Percentiles rank a stretch among this genome's conserved stretches.
Evolutionary conservation across 2,797 vertebrate genomes (phyloP).

Genomic region (Peromyscus melanophrys): DNA sequence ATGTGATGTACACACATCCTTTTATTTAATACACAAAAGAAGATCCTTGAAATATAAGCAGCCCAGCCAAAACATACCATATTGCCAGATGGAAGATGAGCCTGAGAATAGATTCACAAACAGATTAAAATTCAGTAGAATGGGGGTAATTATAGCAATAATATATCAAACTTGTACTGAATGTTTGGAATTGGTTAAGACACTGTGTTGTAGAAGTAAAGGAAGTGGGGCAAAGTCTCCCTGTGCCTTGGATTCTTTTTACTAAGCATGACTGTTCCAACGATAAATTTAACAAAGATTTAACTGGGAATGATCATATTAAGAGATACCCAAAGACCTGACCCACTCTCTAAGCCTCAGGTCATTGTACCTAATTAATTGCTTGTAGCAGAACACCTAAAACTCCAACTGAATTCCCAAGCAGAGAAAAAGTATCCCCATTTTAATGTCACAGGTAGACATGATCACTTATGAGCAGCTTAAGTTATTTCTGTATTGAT

Average conservation of each 20-base stretch:
- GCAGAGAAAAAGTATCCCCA: background rate
- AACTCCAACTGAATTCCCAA: background rate
- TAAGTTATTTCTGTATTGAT: background rate
- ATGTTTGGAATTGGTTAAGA: constrained; percentile 7
- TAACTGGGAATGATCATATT: background rate
- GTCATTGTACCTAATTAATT: constrained; percentile 3
- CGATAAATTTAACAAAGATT: background rate
- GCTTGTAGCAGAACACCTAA: constrained; percentile 41
- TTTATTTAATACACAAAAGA: constrained; percentile 81
- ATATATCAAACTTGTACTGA: background rate
- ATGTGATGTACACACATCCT: constrained; percentile 73
- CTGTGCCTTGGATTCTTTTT: background rate
- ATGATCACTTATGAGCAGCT: background rate
- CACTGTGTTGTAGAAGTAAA: background rate
- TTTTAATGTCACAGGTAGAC: background rate
- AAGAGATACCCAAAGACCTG: background rate
- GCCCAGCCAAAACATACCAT: constrained; percentile 64
- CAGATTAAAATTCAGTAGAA: constrained; percentile 53
- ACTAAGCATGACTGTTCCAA: background rate
- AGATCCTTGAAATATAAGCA: constrained; percentile 71
- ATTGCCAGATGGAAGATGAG: constrained; percentile 54
- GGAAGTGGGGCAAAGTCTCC: background rate
- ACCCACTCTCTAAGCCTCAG: background rate
- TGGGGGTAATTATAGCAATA: background rate
- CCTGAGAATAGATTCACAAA: constrained; percentile 56